phyloP scores from a whole-genome alignment of 2,113 vertebrate species.

The Hemicordylus capensis region DNA sequence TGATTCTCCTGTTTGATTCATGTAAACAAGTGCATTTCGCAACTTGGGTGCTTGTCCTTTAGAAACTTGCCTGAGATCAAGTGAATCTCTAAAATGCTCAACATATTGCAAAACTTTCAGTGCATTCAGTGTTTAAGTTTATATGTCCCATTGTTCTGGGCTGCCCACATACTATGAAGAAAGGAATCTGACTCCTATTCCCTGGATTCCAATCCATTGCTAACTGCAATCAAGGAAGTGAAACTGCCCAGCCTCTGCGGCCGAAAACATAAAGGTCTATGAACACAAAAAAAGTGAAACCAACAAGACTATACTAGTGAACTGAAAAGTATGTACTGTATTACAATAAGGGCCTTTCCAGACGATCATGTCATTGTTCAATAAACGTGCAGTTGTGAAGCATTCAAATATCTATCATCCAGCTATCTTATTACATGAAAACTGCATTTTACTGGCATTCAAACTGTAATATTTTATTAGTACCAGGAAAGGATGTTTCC shows the following conservation, averaged over 20 bases:
- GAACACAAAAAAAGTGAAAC: background rate
- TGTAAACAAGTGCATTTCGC: background rate
- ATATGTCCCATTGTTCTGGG: background rate
- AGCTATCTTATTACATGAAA: background rate
- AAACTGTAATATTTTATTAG: background rate
- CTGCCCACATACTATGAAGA: background rate
- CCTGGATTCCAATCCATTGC: background rate
- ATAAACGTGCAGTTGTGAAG: background rate
- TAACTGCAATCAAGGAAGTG: background rate
- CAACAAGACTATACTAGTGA: background rate
- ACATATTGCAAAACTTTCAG: background rate
- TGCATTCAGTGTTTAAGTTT: background rate
- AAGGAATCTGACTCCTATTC: background rate
- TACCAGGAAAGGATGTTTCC: too few species aligned
- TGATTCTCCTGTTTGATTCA: constrained; percentile 14
- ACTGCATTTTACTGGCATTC: background rate
- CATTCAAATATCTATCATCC: background rate
- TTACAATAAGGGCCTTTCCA: background rate
- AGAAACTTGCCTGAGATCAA: background rate
- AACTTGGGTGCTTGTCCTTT: background rate
- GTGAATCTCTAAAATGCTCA: background rate
- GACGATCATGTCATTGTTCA: background rate
- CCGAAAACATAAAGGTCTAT: background rate
- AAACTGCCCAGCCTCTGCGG: background rate
- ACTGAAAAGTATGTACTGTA: background rate